Conservation (phyloP, 2,888 invertebrate genomes). For the Caenorhabditis becei region DNA sequence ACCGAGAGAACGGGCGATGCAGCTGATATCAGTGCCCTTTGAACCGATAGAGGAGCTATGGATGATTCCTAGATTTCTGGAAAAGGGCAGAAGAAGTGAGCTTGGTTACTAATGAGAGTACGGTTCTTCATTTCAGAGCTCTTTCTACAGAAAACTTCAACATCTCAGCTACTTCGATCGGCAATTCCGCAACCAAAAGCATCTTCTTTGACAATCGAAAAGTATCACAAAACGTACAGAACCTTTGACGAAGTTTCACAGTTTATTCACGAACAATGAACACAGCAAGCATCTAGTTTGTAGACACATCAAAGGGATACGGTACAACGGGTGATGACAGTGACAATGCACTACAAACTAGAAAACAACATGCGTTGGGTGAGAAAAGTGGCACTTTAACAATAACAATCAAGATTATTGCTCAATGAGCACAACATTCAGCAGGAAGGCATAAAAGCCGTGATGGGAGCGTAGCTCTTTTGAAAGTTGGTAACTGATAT, state of each 20-base stretch:
- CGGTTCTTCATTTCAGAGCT: too few relatives aligned
- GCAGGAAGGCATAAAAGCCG: too few relatives aligned
- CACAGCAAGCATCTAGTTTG: conserved; percentile 4
- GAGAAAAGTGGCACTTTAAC: background rate
- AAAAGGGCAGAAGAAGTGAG: too few relatives aligned
- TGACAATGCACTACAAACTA: conserved; percentile 4
- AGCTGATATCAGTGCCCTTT: background rate
- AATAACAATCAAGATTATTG: too few relatives aligned
- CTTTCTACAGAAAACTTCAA: too few relatives aligned
- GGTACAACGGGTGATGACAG: background rate
- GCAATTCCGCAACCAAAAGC: background rate
- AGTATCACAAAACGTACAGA: background rate
- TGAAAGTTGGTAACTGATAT: too few relatives aligned
- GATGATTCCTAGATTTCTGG: too few relatives aligned
- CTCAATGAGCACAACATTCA: too few relatives aligned
- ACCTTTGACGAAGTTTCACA: background rate
- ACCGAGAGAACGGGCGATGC: background rate
- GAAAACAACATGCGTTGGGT: background rate
- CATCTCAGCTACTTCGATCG: background rate
- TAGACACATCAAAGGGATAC: background rate
- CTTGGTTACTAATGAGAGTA: too few relatives aligned
- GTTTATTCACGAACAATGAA: conserved; percentile 2
- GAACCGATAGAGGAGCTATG: too few relatives aligned
- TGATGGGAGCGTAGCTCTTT: too few relatives aligned
- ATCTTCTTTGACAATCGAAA: background rate